A percentile compares a stretch with the other conserved stretches of the same genome.
Conservation (phyloP, 2,888 invertebrate species). For the Chromoteleia sp. region DNA sequence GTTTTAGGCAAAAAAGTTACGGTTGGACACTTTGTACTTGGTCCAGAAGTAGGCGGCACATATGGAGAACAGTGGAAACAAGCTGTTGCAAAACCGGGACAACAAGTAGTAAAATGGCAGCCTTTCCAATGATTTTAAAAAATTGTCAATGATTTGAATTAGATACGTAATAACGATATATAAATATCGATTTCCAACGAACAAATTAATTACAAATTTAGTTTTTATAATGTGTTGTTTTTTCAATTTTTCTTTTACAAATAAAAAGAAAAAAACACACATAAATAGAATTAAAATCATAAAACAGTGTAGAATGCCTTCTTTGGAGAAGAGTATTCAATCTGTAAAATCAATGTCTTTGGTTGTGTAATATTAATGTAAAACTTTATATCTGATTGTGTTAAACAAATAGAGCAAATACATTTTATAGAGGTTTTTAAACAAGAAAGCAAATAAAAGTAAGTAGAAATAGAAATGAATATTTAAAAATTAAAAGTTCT, state of each 20-base stretch:
- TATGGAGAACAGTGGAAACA: conserved; percentile 88
- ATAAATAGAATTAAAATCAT: not conserved
- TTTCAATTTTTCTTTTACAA: no score
- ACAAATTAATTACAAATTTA: not conserved
- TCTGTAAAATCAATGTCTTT: not conserved
- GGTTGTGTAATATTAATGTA: not conserved
- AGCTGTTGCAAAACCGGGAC: conserved; percentile 84
- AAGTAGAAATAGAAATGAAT: no score
- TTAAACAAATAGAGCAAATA: conserved; percentile 1
- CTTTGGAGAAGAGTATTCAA: not conserved
- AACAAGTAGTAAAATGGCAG: conserved; percentile 82
- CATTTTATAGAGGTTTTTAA: not conserved
- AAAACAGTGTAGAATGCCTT: not conserved
- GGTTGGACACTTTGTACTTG: conserved; percentile 88
- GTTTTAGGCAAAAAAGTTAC: conserved; percentile 87
- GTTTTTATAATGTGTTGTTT: no score
- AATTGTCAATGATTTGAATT: not conserved
- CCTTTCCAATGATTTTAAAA: conserved; percentile 77
- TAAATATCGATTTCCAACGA: not conserved
- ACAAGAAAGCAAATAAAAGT: no score
- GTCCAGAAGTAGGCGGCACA: conserved; percentile 86
- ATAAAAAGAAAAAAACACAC: no score
- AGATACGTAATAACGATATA: conserved; percentile 27
- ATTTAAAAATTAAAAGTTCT: not conserved
- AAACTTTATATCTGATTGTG: not conserved